Evolutionary conservation across 1,140 invertebrate species (phyloP).

Genomic region (Nomia melanderi): DNA sequence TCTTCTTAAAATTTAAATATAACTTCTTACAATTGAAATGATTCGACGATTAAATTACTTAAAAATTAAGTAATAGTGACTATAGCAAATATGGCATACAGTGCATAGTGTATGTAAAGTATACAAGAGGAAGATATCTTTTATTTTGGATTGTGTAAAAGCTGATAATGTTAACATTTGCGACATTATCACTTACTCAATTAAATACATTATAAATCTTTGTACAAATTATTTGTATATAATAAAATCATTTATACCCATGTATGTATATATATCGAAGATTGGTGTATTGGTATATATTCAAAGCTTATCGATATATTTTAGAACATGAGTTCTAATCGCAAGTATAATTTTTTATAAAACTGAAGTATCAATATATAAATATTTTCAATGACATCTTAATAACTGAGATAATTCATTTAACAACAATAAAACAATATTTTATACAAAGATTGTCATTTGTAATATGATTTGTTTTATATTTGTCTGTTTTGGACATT

Average conservation of each 20-base stretch:
- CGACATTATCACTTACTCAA: constrained; percentile 9
- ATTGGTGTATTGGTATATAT: background rate
- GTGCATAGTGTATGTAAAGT: constrained; percentile 6
- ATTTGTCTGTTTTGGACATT: background rate
- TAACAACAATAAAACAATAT: background rate
- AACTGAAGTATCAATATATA: background rate
- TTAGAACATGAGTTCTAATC: background rate
- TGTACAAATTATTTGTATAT: constrained; percentile 29
- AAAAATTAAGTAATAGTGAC: constrained; percentile 37
- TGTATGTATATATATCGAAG: too few species aligned
- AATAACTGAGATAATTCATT: background rate
- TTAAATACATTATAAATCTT: constrained; percentile 31
- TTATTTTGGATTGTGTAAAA: constrained; percentile 21
- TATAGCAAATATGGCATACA: constrained; percentile 41
- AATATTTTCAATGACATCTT: background rate
- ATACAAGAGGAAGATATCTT: constrained; percentile 6
- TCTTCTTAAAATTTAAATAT: constrained; percentile 26
- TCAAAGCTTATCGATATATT: background rate
- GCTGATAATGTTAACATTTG: background rate
- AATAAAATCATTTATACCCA: too few species aligned
- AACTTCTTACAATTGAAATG: constrained; percentile 8
- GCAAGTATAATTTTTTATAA: constrained; percentile 3
- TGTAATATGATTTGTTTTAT: background rate
- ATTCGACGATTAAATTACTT: constrained; percentile 25
- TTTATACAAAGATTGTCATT: constrained; percentile 30